These are phyloP conservation scores for Lepisosteus osseus DNA, from an alignment of 2,113 vertebrate genomes.

Conservation along the genomic window DNA sequence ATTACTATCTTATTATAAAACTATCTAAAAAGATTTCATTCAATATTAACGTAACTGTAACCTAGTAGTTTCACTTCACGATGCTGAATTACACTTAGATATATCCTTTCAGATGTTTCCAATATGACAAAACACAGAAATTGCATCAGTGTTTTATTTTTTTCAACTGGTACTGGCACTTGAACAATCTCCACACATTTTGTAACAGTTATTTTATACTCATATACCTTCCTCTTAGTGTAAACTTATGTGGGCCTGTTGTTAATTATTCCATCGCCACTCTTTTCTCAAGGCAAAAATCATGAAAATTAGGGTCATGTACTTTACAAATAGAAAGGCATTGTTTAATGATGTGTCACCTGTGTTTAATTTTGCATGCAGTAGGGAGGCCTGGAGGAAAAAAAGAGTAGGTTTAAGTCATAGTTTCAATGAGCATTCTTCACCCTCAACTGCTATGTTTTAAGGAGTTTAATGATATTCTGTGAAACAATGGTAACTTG, in stretches of 20 bases:
- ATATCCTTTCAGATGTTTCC: no score
- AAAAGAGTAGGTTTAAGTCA: constrained; percentile 3
- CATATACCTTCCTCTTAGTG: constrained; percentile 14
- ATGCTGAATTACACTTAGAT: no score
- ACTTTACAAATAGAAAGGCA: constrained; percentile 30
- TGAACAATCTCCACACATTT: no score
- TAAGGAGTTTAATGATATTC: constrained; percentile 10
- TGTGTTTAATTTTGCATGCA: constrained; percentile 41
- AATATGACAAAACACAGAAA: no score
- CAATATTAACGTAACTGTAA: no score
- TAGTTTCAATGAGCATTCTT: constrained; percentile 14
- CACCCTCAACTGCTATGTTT: background rate
- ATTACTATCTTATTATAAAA: no score
- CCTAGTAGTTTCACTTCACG: no score
- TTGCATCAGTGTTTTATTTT: no score
- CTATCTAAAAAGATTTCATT: no score
- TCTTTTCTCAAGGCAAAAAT: constrained; percentile 43
- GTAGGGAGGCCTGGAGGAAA: constrained; percentile 31
- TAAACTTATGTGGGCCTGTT: constrained; percentile 28
- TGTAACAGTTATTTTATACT: no score
- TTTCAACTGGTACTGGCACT: no score
- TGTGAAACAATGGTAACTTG: constrained; percentile 10
- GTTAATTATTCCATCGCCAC: constrained; percentile 47
- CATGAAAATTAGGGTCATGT: constrained; percentile 42
- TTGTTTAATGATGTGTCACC: constrained; percentile 46